Evolutionary conservation across 2,797 vertebrate genomes (phyloP).

Genomic region (Chaetophractus vellerosus): DNA sequence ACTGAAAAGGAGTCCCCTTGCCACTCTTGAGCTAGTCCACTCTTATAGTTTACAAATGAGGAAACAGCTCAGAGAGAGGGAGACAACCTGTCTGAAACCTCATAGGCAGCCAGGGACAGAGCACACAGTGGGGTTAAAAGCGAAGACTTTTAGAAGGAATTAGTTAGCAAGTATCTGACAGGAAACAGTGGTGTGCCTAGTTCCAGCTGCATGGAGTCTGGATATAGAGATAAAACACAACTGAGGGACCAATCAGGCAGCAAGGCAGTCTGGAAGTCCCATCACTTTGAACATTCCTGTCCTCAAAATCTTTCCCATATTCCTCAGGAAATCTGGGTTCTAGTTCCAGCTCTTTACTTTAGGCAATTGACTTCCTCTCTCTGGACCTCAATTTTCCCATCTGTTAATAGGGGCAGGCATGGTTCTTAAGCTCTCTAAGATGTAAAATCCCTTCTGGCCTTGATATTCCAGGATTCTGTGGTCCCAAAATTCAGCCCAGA

Average conservation of each 20-base stretch:
- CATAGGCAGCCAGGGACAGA: not conserved
- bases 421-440: not conserved
- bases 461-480: not conserved
- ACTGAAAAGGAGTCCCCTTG: not conserved
- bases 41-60: not conserved
- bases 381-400: not conserved
- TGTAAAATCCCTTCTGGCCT: slow-evolving; percentile 15
- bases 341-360: slow-evolving; percentile 12
- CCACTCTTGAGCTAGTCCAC: not conserved
- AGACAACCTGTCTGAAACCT: not conserved
- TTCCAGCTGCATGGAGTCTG: not conserved
- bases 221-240: not conserved
- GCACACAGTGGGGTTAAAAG: not conserved
- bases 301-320: not conserved
- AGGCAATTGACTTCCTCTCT: not conserved
- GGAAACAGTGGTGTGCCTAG: not conserved
- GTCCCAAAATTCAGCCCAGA: not conserved
- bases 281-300: not conserved
- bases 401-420: slow-evolving; percentile 33
- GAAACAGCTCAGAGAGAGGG: not conserved
- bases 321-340: slow-evolving; percentile 1
- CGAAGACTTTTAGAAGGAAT: not conserved
- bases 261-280: not conserved
- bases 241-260: not conserved
- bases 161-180: not conserved